phyloP scores from a whole-genome alignment of 2,797 vertebrate genomes.

The Melanotaenia parkinsoni region DNA sequence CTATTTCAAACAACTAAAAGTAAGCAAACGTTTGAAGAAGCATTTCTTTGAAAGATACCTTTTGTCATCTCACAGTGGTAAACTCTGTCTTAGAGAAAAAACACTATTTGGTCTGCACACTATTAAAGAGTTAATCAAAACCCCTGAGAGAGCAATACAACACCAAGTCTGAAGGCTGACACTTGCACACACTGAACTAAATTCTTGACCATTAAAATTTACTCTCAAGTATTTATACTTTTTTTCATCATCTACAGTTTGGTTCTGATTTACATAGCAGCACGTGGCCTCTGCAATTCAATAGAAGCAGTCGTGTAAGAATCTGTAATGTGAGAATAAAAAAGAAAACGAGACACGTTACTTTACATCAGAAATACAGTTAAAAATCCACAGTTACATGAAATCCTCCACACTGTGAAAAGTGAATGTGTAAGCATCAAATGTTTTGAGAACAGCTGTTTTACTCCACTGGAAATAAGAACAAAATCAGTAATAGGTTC shows the following conservation, averaged over 20 bases:
- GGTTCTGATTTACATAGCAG: background rate
- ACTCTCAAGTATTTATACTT: too few relatives aligned
- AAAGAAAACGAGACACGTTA: background rate
- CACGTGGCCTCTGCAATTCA: constrained; percentile 12
- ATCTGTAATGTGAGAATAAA: constrained; percentile 15
- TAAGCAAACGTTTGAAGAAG: background rate
- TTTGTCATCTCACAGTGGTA: background rate
- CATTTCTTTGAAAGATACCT: background rate
- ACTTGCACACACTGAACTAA: background rate
- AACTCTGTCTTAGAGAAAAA: background rate
- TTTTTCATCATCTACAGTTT: background rate
- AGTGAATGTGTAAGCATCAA: constrained; percentile 3
- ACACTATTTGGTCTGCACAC: background rate
- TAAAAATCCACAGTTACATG: constrained; percentile 7
- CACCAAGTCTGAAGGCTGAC: background rate
- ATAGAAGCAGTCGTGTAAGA: constrained; percentile 6
- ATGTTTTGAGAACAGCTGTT: constrained; percentile 36
- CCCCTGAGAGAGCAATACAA: background rate
- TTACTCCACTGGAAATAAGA: constrained; percentile 2
- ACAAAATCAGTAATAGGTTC: constrained; percentile 23
- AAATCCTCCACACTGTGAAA: constrained; percentile 3
- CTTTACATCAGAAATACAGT: constrained; percentile 3
- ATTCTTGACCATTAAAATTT: background rate
- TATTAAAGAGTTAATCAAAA: background rate
- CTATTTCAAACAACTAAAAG: background rate